Evolutionary conservation across 2,797 vertebrate genomes (phyloP).

Genomic region (Poecilia wingei): DNA sequence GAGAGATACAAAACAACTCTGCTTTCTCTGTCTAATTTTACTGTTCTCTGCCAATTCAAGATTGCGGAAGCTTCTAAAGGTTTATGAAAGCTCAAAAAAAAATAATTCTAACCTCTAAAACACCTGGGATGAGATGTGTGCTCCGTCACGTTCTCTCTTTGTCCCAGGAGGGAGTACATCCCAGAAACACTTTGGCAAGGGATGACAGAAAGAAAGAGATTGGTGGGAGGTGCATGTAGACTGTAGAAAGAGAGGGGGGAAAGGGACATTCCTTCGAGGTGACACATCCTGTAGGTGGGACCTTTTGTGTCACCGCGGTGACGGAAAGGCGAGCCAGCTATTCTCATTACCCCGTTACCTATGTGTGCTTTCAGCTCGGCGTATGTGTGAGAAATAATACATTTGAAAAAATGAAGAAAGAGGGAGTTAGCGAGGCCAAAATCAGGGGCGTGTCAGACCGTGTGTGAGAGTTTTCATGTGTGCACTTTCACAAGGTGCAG

Average conservation of each 20-base stretch:
- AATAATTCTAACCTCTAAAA: background rate
- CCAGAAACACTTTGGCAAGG: slow-evolving; percentile 51
- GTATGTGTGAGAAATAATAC: slow-evolving; percentile 29
- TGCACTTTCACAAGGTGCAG: slow-evolving; percentile 21
- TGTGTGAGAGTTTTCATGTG: slow-evolving; percentile 7
- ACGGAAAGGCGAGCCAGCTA: slow-evolving; percentile 74
- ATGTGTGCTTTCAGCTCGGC: slow-evolving; percentile 42
- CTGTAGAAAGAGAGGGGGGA: slow-evolving; percentile 13
- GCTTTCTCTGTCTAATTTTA: background rate
- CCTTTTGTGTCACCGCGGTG: slow-evolving; percentile 62
- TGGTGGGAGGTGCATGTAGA: background rate
- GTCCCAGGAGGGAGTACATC: slow-evolving; percentile 37
- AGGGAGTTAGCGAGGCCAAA: slow-evolving; percentile 23
- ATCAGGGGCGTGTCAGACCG: slow-evolving; percentile 4
- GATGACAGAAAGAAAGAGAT: slow-evolving; percentile 17
- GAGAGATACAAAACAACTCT: background rate
- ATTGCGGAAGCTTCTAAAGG: background rate
- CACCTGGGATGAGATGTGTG: slow-evolving; percentile 40
- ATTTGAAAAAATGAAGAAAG: slow-evolving; percentile 41
- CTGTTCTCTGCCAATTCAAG: background rate
- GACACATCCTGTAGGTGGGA: slow-evolving; percentile 80
- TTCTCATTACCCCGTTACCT: slow-evolving; percentile 60
- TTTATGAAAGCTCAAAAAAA: background rate
- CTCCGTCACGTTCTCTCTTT: slow-evolving; percentile 60
- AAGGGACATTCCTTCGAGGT: slow-evolving; percentile 74